A percentile compares a stretch with the other conserved stretches of the same genome.
Evolutionary conservation across 2,113 vertebrate species (phyloP).

Genomic region (Heterocephalus glaber): DNA sequence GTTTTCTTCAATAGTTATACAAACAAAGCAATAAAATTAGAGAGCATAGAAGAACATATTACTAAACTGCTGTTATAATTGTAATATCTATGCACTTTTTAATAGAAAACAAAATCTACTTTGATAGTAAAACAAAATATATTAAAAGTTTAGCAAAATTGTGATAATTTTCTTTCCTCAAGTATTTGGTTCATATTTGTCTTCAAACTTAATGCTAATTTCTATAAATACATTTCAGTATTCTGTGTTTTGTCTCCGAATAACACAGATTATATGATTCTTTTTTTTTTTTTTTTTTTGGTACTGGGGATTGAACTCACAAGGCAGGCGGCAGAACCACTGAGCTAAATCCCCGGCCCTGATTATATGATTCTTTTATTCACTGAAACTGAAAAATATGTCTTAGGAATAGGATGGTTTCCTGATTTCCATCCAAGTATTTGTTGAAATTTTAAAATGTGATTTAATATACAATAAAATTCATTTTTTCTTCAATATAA

Average conservation of each 20-base stretch:
- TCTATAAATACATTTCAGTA: slow-evolving; percentile 15
- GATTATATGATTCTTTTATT: neutral
- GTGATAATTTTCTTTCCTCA: neutral
- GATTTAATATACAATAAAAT: slow-evolving; percentile 1
- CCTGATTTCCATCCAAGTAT: neutral
- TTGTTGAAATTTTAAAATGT: slow-evolving; percentile 15
- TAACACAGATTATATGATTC: neutral
- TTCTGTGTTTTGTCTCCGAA: slow-evolving; percentile 2
- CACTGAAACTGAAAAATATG: neutral
- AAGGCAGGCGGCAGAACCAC: too few relatives aligned
- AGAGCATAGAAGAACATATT: slow-evolving; percentile 62
- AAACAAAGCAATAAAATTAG: slow-evolving; percentile 74
- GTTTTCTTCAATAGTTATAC: slow-evolving; percentile 44
- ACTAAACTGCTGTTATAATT: slow-evolving; percentile 62
- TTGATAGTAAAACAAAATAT: slow-evolving; percentile 52
- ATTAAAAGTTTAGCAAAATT: slow-evolving; percentile 57
- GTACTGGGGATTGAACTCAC: too few relatives aligned
- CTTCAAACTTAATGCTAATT: slow-evolving; percentile 24
- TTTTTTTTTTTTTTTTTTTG: too few relatives aligned
- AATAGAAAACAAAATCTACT: slow-evolving; percentile 55
- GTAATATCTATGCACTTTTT: slow-evolving; percentile 48
- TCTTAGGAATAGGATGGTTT: neutral
- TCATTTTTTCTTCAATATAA: slow-evolving; percentile 12
- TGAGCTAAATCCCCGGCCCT: too few relatives aligned
- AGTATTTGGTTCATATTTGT: neutral